These are phyloP conservation scores for Myripristis jacobus DNA, from an alignment of 2,797 vertebrate species.

Conservation along the genomic window DNA sequence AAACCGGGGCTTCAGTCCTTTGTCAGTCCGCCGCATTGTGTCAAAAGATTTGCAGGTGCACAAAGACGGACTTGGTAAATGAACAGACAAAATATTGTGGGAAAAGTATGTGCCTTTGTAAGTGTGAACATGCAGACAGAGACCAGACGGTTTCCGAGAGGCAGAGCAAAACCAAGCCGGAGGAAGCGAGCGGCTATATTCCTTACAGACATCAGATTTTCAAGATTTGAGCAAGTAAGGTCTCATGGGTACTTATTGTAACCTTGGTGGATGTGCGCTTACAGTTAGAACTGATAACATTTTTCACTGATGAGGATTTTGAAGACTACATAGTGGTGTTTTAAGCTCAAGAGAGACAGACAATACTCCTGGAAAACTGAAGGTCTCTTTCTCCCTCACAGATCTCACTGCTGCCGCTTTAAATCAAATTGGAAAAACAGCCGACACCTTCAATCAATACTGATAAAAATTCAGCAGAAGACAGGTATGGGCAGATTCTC, in stretches of 20 bases:
- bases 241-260: too few species aligned
- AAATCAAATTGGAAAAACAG: constrained; percentile 51
- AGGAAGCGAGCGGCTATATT: constrained; percentile 44
- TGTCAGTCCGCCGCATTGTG: constrained; percentile 74
- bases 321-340: constrained; percentile 32
- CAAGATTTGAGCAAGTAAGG: too few species aligned
- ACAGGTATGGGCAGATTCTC: constrained; percentile 64
- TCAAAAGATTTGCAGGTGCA: constrained; percentile 75
- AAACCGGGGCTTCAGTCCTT: constrained; percentile 67
- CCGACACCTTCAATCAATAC: constrained; percentile 63
- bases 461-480: constrained; percentile 62
- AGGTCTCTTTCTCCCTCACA: constrained; percentile 23
- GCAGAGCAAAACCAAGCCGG: constrained; percentile 9
- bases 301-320: constrained; percentile 34
- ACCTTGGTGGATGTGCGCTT: not conserved
- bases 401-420: constrained; percentile 35
- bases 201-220: constrained; percentile 19
- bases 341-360: constrained; percentile 15
- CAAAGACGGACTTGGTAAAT: constrained; percentile 61
- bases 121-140: constrained; percentile 7
- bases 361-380: constrained; percentile 15
- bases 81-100: constrained; percentile 51
- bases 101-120: constrained; percentile 16
- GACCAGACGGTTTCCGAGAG: constrained; percentile 33
- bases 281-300: constrained; percentile 21